Evolutionary conservation across 2,888 invertebrate genomes (phyloP).

Genomic region (Latrodectus hesperus): DNA sequence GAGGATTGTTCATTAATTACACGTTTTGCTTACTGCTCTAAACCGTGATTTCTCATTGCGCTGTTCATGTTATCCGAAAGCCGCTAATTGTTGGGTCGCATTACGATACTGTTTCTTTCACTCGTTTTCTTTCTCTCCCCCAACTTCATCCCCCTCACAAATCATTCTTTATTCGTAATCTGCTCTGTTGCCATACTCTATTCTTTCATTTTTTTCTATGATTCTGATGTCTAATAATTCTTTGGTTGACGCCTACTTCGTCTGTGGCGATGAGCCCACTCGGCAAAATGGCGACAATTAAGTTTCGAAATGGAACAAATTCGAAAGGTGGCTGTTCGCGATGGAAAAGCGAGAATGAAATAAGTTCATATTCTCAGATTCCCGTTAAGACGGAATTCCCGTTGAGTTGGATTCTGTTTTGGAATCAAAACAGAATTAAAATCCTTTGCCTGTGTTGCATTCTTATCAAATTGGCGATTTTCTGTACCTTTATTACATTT

Average conservation of each 20-base stretch:
- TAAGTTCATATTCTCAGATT: too few species aligned
- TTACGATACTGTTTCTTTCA: constrained; percentile 30
- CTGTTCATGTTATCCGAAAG: constrained; percentile 47
- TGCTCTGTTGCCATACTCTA: not conserved
- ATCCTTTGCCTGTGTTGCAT: too few species aligned
- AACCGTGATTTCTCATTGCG: constrained; percentile 50
- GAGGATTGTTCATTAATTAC: constrained; percentile 65
- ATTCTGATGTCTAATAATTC: constrained; percentile 45
- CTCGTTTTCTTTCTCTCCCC: constrained; percentile 8
- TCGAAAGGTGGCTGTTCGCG: too few species aligned
- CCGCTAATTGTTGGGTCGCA: constrained; percentile 59
- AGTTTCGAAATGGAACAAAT: too few species aligned
- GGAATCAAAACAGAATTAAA: too few species aligned
- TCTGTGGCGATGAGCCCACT: constrained; percentile 18
- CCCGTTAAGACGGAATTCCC: too few species aligned
- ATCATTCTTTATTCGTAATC: constrained; percentile 11
- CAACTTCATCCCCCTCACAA: constrained; percentile 12
- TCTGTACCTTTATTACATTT: too few species aligned
- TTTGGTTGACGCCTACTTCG: constrained; percentile 30
- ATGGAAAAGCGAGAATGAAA: too few species aligned
- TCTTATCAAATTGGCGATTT: too few species aligned
- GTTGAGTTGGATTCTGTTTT: too few species aligned
- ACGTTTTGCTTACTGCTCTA: constrained; percentile 50
- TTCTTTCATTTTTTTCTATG: constrained; percentile 2
- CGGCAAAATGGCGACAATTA: too few species aligned